Conservation (phyloP, 2,797 vertebrate species). For the Sparus aurata region DNA sequence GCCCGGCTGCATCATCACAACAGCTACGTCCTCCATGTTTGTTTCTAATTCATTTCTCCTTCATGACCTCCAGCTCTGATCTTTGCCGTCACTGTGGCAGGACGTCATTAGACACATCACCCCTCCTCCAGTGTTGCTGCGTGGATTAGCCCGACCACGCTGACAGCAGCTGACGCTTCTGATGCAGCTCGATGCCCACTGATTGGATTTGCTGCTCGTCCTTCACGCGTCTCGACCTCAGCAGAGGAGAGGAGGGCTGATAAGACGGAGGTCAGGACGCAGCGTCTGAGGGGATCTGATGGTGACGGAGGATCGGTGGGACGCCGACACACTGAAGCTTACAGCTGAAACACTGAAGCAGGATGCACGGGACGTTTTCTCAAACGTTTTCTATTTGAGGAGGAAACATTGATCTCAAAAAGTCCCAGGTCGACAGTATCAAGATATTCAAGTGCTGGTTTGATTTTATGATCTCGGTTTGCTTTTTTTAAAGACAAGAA, state of each 20-base stretch:
- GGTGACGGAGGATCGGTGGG: background rate
- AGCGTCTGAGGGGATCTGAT: background rate
- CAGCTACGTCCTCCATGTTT: background rate
- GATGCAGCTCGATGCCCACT: conserved; percentile 17
- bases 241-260: background rate
- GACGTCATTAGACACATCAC: conserved; percentile 17
- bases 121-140: background rate
- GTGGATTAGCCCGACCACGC: background rate
- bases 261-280: background rate
- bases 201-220: conserved; percentile 59
- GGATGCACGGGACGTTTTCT: no score
- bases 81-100: background rate
- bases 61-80: conserved; percentile 15
- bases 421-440: no score
- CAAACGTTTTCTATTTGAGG: no score
- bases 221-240: conserved; percentile 55
- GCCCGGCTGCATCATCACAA: background rate
- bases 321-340: background rate
- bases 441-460: no score
- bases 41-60: background rate
- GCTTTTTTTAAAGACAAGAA: no score
- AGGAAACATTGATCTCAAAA: no score
- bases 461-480: no score
- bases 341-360: no score
- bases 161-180: conserved; percentile 12